Conservation (phyloP, 2,888 invertebrate genomes). For the Xestobium rufovillosum region DNA sequence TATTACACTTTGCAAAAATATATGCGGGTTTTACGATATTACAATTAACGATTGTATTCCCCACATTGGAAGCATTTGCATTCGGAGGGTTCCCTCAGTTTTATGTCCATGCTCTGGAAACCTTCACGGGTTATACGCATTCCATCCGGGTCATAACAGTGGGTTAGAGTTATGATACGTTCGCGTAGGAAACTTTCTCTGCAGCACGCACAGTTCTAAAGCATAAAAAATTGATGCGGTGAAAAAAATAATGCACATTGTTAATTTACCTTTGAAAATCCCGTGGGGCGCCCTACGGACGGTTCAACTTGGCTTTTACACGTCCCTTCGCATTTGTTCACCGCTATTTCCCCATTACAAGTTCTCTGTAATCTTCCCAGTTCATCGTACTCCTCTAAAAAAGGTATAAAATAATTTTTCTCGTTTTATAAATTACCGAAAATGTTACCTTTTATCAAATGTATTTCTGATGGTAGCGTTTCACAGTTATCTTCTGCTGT, state of each 20-base stretch:
- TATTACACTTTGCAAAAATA: not conserved
- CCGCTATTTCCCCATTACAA: conserved; percentile 82
- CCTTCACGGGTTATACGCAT: conserved; percentile 63
- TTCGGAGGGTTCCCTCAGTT: conserved; percentile 77
- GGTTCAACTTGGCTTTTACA: conserved; percentile 90
- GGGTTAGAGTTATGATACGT: conserved; percentile 67
- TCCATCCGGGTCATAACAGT: conserved; percentile 87
- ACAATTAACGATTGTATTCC: conserved; percentile 63
- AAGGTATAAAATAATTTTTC: conserved; percentile 16
- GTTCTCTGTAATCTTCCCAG: conserved; percentile 75
- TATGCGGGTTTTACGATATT: conserved; percentile 3
- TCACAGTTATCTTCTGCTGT: conserved; percentile 69
- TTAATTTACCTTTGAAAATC: conserved; percentile 70
- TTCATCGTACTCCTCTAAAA: conserved; percentile 80
- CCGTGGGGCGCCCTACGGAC: conserved; percentile 79
- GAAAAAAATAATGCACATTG: not conserved
- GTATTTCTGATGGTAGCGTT: conserved; percentile 77
- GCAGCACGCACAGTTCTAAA: conserved; percentile 87
- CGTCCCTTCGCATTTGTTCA: conserved; percentile 90
- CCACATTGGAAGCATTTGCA: conserved; percentile 89
- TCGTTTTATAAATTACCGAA: conserved; percentile 7
- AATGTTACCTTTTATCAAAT: conserved; percentile 69
- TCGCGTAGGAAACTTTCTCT: conserved; percentile 80
- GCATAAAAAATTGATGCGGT: conserved; percentile 18
- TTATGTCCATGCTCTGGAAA: conserved; percentile 69